Percentiles rank a stretch among this genome's conserved stretches.
Evolutionary conservation across 2,888 invertebrate genomes (phyloP).

Genomic region (Ischnura elegans): DNA sequence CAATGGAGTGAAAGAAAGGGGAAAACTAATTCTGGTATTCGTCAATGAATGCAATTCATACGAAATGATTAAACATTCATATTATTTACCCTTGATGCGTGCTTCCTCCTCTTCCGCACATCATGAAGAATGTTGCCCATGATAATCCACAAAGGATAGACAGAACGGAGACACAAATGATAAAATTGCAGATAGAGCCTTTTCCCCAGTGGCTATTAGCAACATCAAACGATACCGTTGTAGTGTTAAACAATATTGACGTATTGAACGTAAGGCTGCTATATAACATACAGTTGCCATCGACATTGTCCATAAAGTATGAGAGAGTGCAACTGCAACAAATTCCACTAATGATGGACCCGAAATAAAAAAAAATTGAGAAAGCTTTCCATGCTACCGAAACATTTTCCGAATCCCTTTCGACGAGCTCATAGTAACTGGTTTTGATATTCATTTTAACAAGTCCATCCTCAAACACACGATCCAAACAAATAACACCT

Average conservation of each 20-base stretch:
- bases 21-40: no score
- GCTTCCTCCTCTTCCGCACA: constrained; percentile 59
- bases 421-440: constrained; percentile 58
- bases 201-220: constrained; percentile 58
- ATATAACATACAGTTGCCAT: constrained; percentile 54
- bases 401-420: constrained; percentile 62
- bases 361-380: constrained; percentile 55
- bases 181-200: constrained; percentile 37
- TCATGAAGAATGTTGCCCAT: constrained; percentile 62
- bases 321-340: constrained; percentile 43
- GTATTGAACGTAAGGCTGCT: constrained; percentile 60
- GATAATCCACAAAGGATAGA: constrained; percentile 56
- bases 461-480: constrained; percentile 13
- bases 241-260: neutral
- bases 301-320: constrained; percentile 48
- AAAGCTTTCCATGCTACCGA: constrained; percentile 53
- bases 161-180: constrained; percentile 47
- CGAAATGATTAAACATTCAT: neutral
- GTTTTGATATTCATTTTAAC: constrained; percentile 53
- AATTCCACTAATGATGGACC: constrained; percentile 41
- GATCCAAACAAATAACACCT: constrained; percentile 33
- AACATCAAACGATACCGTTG: constrained; percentile 46
- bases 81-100: constrained; percentile 41
- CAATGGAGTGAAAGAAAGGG: no score
- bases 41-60: neutral